Conservation (phyloP, 1,140 invertebrate species). For the Drosophila dunni region DNA sequence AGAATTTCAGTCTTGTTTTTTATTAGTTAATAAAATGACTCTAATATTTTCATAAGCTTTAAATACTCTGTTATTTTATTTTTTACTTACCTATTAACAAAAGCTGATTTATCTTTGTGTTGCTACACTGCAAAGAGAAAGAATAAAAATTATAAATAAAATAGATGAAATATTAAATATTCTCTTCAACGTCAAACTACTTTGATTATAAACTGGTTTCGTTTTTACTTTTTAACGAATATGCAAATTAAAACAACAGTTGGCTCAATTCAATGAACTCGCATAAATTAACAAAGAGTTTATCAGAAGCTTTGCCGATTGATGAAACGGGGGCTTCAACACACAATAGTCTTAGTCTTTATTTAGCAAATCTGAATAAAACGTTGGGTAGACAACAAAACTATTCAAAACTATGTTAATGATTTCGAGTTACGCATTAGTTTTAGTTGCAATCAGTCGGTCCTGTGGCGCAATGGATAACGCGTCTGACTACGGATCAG, state of each 20-base stretch:
- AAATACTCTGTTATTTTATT: neutral
- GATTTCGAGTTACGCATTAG: neutral
- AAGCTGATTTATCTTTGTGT: neutral
- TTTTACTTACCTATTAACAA: constrained; percentile 1
- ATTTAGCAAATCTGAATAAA: constrained; percentile 5
- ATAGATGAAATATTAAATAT: constrained; percentile 4
- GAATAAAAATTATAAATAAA: neutral
- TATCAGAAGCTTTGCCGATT: neutral
- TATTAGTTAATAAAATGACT: no score
- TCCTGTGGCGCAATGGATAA: constrained; percentile 90
- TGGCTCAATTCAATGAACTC: constrained; percentile 22
- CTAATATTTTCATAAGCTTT: neutral
- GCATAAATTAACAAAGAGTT: constrained; percentile 25
- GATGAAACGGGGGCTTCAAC: neutral
- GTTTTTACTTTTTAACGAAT: constrained; percentile 6
- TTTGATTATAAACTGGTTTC: constrained; percentile 4
- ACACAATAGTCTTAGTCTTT: neutral
- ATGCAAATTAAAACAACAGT: constrained; percentile 26
- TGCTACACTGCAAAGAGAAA: neutral
- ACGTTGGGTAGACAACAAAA: neutral
- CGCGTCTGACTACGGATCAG: constrained; percentile 90
- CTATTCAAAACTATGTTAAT: constrained; percentile 6
- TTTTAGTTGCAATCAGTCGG: constrained; percentile 50
- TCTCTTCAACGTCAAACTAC: constrained; percentile 7
- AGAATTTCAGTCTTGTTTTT: neutral